Evolutionary conservation across 2,797 vertebrate species (phyloP), one percentile per base, ranked within the genome.

Genomic region (Sphenodon punctatus): DNA sequence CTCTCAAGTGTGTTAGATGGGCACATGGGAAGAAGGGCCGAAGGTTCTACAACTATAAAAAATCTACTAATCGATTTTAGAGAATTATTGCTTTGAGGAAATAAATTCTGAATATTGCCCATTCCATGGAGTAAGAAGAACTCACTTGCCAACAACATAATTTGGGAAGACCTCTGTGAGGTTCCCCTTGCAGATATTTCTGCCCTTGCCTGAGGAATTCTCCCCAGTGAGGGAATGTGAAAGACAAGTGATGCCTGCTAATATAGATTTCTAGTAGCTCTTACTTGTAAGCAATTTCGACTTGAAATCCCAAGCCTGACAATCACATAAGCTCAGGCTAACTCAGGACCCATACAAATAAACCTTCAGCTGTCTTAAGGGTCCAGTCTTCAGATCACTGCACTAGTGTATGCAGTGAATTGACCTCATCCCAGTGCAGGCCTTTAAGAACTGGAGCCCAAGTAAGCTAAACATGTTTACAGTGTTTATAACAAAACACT

Each of bases 211-310:
- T 55, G 60, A 32, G 15, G 25, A 67, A 81, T 79, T 75, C 49
- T 17, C 75, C 75, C 58, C 7, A 2, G 66, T 25, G 32, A 83
- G 51, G 45, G 41, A 76, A 81, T 41, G 72, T 64, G 53, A 69
- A 59, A 19, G 0, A n/a, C n/a, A n/a, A n/a, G n/a, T n/a, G 0
- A 55, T 34, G 16, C 49, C 49, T 10, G 15, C 15, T n/a, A 30
- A n/a, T n/a, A 53, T 17, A n/a, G 27, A 49, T 53, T 4, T 16
- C 27, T 84, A 0, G 0, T 45, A 72, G 25, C n/a, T 38, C 27
- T 43, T 11, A 23, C 8, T 30, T n/a, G n/a, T 30, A 16, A n/a
- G n/a, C n/a, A 71, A 51, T 12, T 9, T 71, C 60, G 68, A 5
- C 60, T 69, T 30, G 67, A 81, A 77, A 69, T 45, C 53, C n/a